Conservation (phyloP, 2,113 vertebrate species). For the Pteruthius melanotis region DNA sequence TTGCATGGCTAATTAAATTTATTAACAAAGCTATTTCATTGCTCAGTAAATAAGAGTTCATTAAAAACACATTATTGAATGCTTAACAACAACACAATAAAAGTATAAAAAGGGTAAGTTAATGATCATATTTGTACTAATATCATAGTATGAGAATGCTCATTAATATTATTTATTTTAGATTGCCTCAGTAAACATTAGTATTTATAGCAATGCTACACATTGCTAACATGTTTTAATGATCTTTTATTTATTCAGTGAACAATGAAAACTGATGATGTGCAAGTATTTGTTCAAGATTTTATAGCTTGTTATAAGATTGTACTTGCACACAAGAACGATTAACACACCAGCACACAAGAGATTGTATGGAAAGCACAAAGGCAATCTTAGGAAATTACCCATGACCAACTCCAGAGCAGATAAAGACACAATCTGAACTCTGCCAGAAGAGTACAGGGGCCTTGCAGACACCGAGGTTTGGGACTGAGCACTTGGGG, state of each 20-base stretch:
- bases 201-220: neutral
- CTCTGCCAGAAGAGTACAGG: accelerated
- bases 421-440: neutral
- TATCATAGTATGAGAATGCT: neutral
- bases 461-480: neutral
- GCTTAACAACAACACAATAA: constrained; percentile 4
- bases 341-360: neutral
- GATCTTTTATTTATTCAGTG: constrained; percentile 3
- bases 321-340: neutral
- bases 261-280: constrained; percentile 23
- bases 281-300: neutral
- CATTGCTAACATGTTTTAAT: neutral
- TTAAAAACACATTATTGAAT: constrained; percentile 33
- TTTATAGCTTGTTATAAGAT: neutral
- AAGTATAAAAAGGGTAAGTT: neutral
- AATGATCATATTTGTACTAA: constrained; percentile 6
- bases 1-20: neutral
- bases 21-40: neutral
- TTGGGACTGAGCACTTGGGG: neutral
- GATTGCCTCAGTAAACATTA: neutral
- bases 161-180: constrained; percentile 31
- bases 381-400: neutral
- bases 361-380: neutral
- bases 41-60: constrained; percentile 19
- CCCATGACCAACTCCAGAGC: neutral